Evolutionary conservation across 2,888 invertebrate genomes (phyloP), one percentile per base, ranked within the genome.

Genomic region (Glyphotaelius pellucidus): DNA sequence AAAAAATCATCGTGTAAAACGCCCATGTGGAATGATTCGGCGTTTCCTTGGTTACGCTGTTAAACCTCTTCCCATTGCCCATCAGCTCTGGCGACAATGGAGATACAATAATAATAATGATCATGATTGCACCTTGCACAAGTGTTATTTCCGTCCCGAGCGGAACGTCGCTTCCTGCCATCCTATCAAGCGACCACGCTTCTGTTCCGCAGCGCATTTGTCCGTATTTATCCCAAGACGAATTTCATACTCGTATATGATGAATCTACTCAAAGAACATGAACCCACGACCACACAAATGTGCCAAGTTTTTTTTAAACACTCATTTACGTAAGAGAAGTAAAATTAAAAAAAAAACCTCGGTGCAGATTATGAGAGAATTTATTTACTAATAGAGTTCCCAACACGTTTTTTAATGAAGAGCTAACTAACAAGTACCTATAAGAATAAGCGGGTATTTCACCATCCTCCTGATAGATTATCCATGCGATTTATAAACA

Each of bases 81-180:
- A 7, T 25, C 7, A 25, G 52, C 52, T 67, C 52, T n/a, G 67
- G 67, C 25, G n/a, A 67, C 67, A 67, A 67, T 67, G 67, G 67
- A 67, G 25, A 67, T 67, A 67, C 25, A n/a, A 67, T 67, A 67
- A 67, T 25, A n/a, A 67, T 67, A 67, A 67, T 67, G 67, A 67
- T 2, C 25, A 67, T 67, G 67, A 67, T 67, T 67, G 67, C 67
- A 67, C 67, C 67, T 67, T 67, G 67, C 67, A 25, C 85, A 31
- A 85, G 52, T 87, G n/a, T 47, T 52, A 87, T 87, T 12, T 87
- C 52, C 87, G 52, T 87, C 67, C 31, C 7, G 52, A 67, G 31
- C 30, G 52, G 30, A 31, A 32, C 25, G 67, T 67, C 87, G 19
- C 87, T 87, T 87, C 87, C 87, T 67, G 47, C 30, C 85, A n/a